Evolutionary conservation across 2,888 invertebrate genomes (phyloP), one percentile per base, ranked within the genome.

Genomic region (Troides helena): DNA sequence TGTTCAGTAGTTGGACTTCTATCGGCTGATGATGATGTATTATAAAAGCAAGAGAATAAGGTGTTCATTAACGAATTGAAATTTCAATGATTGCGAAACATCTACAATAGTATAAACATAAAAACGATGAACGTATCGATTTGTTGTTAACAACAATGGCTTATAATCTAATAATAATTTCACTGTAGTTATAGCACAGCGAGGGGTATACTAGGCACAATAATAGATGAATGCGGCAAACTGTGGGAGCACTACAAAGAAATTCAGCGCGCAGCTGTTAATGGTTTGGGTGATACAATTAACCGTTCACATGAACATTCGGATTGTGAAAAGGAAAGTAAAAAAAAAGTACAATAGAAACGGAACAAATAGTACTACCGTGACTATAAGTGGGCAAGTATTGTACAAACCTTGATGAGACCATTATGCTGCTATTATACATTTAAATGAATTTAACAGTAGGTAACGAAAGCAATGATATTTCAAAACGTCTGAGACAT

Each of bases 171-270:
- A 67, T 56, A 67, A 67, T 67, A 61, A 67, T 39, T 67, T 62
- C 62, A 18, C 62, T 56, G 25, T 63, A 63, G 53, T 25, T 46
- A n/a, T 53, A 56, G 56, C 53, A 63, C 63, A 63, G 63, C 53
- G 63, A 63, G 63, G 63, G 63, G 60, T 58, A 58, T 18, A 25
- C 39, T 61, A 17, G 17, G 46, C 36, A 4, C 50, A 61, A 67
- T 62, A 67, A 67, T 67, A 39, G 61, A 67, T 67, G 67, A 67
- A 67, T 56, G 56, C 61, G 21, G 61, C 61, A 56, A 67, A 67
- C 67, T 62, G 53, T 43, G 39, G 67, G 62, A 67, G 39, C 39
- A 56, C 23, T 61, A 56, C 23, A 56, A 63, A 61, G 46, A 63
- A 30, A 50, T 23, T 43, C 25, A 58, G 46, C 36, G 36, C 30